These are phyloP conservation scores for Poeciliopsis turneri DNA, from an alignment of 2,797 vertebrate genomes.

Conservation along the genomic window DNA sequence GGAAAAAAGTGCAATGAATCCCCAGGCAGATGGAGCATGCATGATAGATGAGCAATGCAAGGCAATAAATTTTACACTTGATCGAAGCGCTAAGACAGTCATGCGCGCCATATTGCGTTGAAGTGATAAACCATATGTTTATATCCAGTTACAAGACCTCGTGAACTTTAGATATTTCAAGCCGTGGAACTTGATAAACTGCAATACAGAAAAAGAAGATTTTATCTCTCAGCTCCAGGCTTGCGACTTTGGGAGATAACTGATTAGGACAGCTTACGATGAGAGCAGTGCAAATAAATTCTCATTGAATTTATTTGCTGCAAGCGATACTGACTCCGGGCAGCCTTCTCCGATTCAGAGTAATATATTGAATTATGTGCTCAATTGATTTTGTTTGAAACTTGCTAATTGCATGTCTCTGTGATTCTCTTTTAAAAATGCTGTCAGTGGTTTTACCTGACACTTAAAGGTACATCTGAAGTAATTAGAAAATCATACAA, in stretches of 20 bases:
- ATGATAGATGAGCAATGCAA: constrained; percentile 61
- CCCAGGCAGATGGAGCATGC: constrained; percentile 66
- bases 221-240: constrained; percentile 6
- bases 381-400: background rate
- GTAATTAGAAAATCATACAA: background rate
- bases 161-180: constrained; percentile 26
- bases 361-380: constrained; percentile 1
- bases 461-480: background rate
- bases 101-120: constrained; percentile 29
- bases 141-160: constrained; percentile 18
- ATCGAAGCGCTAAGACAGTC: constrained; percentile 26
- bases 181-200: background rate
- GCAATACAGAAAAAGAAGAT: background rate
- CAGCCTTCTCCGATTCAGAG: background rate
- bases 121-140: constrained; percentile 50
- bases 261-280: constrained; percentile 14
- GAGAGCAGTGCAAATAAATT: background rate
- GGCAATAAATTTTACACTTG: constrained; percentile 47
- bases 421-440: background rate
- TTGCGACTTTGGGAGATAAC: constrained; percentile 17
- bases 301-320: constrained; percentile 16
- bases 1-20: constrained; percentile 38
- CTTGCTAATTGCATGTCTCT: background rate
- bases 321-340: background rate
- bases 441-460: background rate